Evolutionary conservation across 2,113 vertebrate species (phyloP).

Genomic region (Passer domesticus): DNA sequence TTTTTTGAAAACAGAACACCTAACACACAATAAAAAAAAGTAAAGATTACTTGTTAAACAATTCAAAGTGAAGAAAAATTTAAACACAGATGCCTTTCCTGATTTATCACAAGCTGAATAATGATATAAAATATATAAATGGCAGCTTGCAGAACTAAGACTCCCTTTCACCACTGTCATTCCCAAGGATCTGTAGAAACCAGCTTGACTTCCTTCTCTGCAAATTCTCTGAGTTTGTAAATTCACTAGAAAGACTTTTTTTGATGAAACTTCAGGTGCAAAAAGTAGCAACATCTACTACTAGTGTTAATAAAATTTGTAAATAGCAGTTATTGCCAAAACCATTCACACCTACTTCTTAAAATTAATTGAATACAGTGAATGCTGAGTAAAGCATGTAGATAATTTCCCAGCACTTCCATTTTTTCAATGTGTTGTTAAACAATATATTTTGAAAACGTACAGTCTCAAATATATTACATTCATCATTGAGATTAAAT

Average conservation of each 20-base stretch:
- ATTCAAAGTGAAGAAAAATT: not conserved
- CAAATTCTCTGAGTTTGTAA: not conserved
- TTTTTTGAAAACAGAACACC: not conserved
- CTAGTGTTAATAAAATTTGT: not conserved
- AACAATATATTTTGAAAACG: not conserved
- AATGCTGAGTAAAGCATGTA: not conserved
- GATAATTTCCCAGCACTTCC: not conserved
- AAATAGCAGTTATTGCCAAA: not conserved
- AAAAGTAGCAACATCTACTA: not conserved
- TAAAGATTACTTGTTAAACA: not conserved
- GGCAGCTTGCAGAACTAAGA: not conserved
- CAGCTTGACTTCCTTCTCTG: not conserved
- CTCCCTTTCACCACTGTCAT: not conserved
- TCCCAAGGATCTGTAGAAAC: not conserved
- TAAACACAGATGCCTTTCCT: not conserved
- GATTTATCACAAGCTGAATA: not conserved
- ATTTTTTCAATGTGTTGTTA: not conserved
- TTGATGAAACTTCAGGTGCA: not conserved
- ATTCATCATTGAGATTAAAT: not conserved
- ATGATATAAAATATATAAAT: not conserved
- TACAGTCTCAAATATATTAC: not conserved
- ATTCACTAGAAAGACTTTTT: not conserved
- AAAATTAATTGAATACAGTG: not conserved
- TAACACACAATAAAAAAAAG: not conserved
- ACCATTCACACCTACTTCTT: not conserved